Evolutionary conservation across 2,113 vertebrate species (phyloP).

Genomic region (Pao palembangensis): DNA sequence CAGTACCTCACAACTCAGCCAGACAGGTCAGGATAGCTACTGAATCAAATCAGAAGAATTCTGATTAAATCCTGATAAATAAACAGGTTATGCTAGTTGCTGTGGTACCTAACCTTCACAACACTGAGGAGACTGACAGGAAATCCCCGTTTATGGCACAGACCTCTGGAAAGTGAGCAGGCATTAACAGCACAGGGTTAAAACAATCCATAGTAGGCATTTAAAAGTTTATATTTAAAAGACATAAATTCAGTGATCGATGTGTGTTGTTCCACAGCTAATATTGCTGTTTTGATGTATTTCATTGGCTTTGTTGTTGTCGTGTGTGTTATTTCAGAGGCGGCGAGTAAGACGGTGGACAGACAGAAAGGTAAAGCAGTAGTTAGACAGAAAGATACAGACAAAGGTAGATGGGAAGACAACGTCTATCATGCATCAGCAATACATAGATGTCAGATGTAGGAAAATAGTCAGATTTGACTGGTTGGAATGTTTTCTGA

Average conservation of each 20-base stretch:
- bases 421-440: neutral
- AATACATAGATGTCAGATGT: neutral
- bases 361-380: slow-evolving; percentile 71
- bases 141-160: neutral
- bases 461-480: too few relatives aligned
- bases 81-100: too few relatives aligned
- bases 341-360: slow-evolving; percentile 63
- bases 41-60: neutral
- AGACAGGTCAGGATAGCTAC: slow-evolving; percentile 83
- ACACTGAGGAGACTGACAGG: neutral
- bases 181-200: too few relatives aligned
- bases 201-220: too few relatives aligned
- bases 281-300: slow-evolving; percentile 46
- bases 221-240: too few relatives aligned
- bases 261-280: neutral
- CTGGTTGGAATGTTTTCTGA: too few relatives aligned
- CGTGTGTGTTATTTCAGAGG: slow-evolving; percentile 72
- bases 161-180: too few relatives aligned
- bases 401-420: slow-evolving; percentile 1
- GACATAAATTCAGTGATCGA: too few relatives aligned
- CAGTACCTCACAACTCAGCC: slow-evolving; percentile 95
- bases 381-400: slow-evolving; percentile 23
- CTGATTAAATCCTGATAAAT: too few relatives aligned
- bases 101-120: neutral
- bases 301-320: slow-evolving; percentile 64